These are phyloP conservation scores for Araneus ventricosus DNA, from an alignment of 1,140 invertebrate species.

Conservation along the genomic window DNA sequence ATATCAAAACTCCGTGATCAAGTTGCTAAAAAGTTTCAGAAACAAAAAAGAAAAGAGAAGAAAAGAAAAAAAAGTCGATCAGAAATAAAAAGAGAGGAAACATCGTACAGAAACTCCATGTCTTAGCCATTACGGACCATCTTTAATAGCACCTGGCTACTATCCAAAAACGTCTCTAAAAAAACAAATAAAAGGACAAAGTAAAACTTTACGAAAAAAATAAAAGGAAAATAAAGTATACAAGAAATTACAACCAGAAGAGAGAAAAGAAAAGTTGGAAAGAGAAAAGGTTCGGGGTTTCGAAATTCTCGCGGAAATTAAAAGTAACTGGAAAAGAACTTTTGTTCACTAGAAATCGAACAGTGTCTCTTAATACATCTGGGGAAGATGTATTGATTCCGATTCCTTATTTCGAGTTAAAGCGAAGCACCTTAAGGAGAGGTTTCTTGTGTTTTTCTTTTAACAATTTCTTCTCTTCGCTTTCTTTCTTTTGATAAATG, in stretches of 20 bases:
- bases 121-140: conserved; percentile 51
- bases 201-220: conserved; percentile 25
- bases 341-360: conserved; percentile 63
- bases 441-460: neutral
- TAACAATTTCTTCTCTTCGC: neutral
- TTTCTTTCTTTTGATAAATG: conserved; percentile 13
- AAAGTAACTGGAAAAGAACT: conserved; percentile 58
- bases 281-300: conserved; percentile 1
- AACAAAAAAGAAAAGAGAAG: neutral
- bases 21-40: conserved; percentile 4
- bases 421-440: conserved; percentile 1
- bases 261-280: conserved; percentile 10
- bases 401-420: conserved; percentile 37
- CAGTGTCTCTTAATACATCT: conserved; percentile 48
- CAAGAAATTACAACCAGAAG: conserved; percentile 2
- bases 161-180: conserved; percentile 24
- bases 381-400: conserved; percentile 44
- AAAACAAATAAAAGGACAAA: conserved; percentile 5
- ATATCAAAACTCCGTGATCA: conserved; percentile 35
- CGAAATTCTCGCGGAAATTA: conserved; percentile 52
- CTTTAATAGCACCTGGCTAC: conserved; percentile 41
- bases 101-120: conserved; percentile 1
- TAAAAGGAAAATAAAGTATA: conserved; percentile 30
- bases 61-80: neutral
- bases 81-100: conserved; percentile 1